Evolutionary conservation across 2,797 vertebrate genomes (phyloP).

Genomic region (Benthosema pterotum): DNA sequence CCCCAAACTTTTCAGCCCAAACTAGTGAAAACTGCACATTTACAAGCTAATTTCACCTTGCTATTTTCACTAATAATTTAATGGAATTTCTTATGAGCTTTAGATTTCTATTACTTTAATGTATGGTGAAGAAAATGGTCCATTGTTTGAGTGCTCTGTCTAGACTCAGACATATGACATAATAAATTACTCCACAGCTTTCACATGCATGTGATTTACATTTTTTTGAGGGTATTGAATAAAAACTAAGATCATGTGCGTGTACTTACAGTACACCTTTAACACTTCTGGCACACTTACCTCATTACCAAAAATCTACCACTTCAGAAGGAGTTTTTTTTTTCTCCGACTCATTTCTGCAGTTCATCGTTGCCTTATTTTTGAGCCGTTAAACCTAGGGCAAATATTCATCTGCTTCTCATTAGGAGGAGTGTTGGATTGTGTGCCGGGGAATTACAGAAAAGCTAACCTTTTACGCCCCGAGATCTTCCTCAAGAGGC

Average conservation of each 20-base stretch:
- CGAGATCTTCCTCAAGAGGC: constrained; percentile 70
- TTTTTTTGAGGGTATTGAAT: constrained; percentile 19
- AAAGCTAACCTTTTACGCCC: constrained; percentile 71
- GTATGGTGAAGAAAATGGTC: too few species aligned
- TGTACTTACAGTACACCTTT: constrained; percentile 21
- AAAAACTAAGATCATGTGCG: constrained; percentile 52
- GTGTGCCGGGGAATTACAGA: constrained; percentile 69
- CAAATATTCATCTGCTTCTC: constrained; percentile 72
- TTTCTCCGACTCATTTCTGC: constrained; percentile 27
- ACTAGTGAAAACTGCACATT: too few species aligned
- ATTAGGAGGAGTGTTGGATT: constrained; percentile 68
- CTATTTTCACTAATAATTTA: too few species aligned
- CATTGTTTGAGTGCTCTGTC: too few species aligned
- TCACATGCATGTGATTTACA: too few species aligned
- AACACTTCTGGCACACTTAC: constrained; percentile 62
- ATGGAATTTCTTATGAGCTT: too few species aligned
- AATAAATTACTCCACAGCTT: too few species aligned
- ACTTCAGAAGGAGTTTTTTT: constrained; percentile 45
- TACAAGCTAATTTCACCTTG: too few species aligned
- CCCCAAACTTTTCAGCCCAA: too few species aligned
- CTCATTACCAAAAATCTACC: constrained; percentile 43
- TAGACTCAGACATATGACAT: too few species aligned
- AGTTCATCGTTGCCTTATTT: constrained; percentile 65
- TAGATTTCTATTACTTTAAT: too few species aligned
- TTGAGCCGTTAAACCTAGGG: constrained; percentile 72